Base-by-base conservation (phyloP, 1,140 invertebrate species). In the Achatina immaculata region DNA sequence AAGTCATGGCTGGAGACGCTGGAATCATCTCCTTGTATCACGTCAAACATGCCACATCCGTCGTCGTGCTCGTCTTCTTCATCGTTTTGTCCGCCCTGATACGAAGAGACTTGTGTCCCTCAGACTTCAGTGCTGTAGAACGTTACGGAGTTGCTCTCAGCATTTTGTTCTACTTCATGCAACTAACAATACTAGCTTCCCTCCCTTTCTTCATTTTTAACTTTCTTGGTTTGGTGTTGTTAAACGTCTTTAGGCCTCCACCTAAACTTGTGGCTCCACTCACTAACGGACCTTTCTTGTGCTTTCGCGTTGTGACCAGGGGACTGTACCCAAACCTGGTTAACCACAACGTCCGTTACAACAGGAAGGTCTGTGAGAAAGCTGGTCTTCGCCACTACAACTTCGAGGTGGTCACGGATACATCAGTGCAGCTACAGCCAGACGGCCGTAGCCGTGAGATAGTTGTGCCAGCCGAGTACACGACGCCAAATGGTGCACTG, bases 351-450 rank as follows among this genome's bases (percentile, higher is more conserved):
- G 96, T 99, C 0, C 88, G 88, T 71, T 93, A 95, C 76, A 99
- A 99, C 90, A 94, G 98, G 91, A 95, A 96, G 83, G 95, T 95
- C 68, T 99, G 97, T 88, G 92, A 95, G 73, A 95, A 97, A 88
- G 95, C 96, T 1, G 97, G 97, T 7, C 92, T 99, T 66, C 96
- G 98, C 90, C 98, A 99, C 90, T 99, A 99, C 88, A 94, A 98
- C 81, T 95, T 99, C 84, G 97, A 99, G 93, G 97, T 99, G 34
- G 97, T 99, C 0, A 98, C 97, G 21, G 98, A 99, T 89, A 97
- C 97, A 91, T 93, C 94, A 14, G 85, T 98, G 36, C 94, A 95
- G 83, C 92, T 94, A 1, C 92, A 93, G 36, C 94, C 96, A 88
- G 93, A 94, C 76, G 93, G 95, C 80, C 93, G 95, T 2, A 90